These are phyloP conservation scores for Temnothorax nylanderi DNA, from an alignment of 1,140 invertebrate genomes.

Conservation along the genomic window DNA sequence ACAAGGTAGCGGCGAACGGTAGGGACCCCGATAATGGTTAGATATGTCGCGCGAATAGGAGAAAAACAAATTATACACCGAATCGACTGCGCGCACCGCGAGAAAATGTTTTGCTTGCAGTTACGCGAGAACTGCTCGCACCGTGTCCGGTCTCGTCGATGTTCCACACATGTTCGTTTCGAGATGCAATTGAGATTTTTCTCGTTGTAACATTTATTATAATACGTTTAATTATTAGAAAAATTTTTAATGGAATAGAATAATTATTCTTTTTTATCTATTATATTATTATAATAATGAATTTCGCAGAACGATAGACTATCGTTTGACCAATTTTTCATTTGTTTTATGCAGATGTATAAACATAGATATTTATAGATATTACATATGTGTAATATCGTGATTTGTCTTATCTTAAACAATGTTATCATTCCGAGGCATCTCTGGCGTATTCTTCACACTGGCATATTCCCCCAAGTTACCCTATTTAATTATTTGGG, in stretches of 20 bases:
- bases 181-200: background rate
- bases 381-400: background rate
- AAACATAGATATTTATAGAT: background rate
- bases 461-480: no score
- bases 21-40: conserved; percentile 16
- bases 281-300: no score
- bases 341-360: background rate
- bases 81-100: conserved; percentile 51
- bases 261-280: background rate
- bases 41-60: conserved; percentile 25
- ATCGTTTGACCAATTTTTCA: background rate
- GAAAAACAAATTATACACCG: conserved; percentile 54
- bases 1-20: conserved; percentile 4
- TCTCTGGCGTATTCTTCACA: background rate
- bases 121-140: conserved; percentile 3
- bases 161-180: background rate
- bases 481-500: conserved; percentile 1
- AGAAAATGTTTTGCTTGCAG: conserved; percentile 3
- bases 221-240: background rate
- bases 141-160: background rate
- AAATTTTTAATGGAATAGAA: background rate
- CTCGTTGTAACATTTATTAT: background rate
- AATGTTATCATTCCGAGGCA: background rate
- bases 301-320: background rate
- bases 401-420: conserved; percentile 2